These are phyloP conservation scores for Prietella phreatophila DNA, from an alignment of 2,113 vertebrate genomes.

Conservation along the genomic window DNA sequence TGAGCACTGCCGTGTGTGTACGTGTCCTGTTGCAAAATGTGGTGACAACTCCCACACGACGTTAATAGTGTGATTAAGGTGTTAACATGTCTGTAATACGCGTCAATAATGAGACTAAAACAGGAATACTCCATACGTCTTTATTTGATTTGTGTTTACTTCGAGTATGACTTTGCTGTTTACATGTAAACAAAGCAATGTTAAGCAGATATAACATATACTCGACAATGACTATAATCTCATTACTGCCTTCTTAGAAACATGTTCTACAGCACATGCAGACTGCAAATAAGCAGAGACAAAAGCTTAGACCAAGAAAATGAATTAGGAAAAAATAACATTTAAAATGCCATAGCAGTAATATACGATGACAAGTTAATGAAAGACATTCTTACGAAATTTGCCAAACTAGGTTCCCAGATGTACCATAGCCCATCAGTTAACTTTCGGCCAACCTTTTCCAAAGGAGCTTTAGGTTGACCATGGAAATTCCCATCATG, in stretches of 20 bases:
- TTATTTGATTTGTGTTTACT: too few species aligned
- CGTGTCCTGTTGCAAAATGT: too few species aligned
- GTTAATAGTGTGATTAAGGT: too few species aligned
- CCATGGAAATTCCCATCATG: not conserved
- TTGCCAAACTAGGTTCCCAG: slow-evolving; percentile 28
- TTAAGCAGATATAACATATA: slow-evolving; percentile 19
- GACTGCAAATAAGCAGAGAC: not conserved
- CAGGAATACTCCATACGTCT: too few species aligned
- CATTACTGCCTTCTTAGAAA: slow-evolving; percentile 4
- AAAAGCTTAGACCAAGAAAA: slow-evolving; percentile 2
- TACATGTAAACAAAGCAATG: not conserved
- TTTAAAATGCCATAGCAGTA: slow-evolving; percentile 19
- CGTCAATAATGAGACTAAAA: too few species aligned
- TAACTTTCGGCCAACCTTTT: not conserved
- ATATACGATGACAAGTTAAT: slow-evolving; percentile 41
- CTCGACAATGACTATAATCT: slow-evolving; percentile 33
- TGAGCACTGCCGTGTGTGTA: too few species aligned
- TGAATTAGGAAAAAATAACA: slow-evolving; percentile 29
- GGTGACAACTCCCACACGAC: too few species aligned
- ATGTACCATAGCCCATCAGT: not conserved
- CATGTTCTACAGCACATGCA: not conserved
- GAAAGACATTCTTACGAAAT: not conserved
- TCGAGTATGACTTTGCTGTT: too few species aligned
- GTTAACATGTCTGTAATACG: too few species aligned
- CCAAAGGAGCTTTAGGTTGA: not conserved